These are phyloP conservation scores for human DNA, from an alignment of 2,113 vertebrate genomes.

Conservation along the genomic window DNA sequence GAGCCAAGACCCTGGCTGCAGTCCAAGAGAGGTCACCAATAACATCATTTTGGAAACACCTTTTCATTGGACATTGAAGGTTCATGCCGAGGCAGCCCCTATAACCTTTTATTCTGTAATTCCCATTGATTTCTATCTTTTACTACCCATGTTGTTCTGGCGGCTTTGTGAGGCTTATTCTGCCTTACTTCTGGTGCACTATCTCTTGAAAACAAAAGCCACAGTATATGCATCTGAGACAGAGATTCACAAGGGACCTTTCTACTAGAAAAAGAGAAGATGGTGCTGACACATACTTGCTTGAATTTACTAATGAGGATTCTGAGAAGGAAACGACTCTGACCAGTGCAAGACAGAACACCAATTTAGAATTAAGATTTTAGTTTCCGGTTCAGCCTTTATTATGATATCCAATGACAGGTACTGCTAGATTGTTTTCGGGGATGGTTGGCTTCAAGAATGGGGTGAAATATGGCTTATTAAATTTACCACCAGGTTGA, in stretches of 20 bases:
- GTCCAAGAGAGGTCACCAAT: constrained; percentile 70
- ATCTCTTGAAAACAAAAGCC: constrained; percentile 80
- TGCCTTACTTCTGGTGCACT: constrained; percentile 85
- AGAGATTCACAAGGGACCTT: constrained; percentile 79
- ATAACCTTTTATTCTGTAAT: constrained; percentile 80
- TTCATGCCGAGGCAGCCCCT: constrained; percentile 82
- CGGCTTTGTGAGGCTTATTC: constrained; percentile 81
- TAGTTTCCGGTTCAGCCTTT: not conserved
- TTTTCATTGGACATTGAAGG: constrained; percentile 74
- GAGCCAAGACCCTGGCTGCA: not conserved
- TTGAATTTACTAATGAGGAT: constrained; percentile 16
- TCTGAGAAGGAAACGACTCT: constrained; percentile 50
- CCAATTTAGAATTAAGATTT: not conserved
- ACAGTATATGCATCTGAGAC: constrained; percentile 82
- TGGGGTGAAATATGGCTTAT: not conserved
- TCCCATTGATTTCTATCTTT: constrained; percentile 83
- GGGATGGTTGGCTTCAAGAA: not conserved
- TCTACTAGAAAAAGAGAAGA: constrained; percentile 51
- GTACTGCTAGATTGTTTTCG: not conserved
- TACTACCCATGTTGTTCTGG: constrained; percentile 74
- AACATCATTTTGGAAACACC: constrained; percentile 78
- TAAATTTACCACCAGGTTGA: not conserved
- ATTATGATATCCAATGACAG: not conserved
- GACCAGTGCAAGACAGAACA: not conserved
- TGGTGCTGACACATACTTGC: not conserved